These are phyloP conservation scores for Ictalurus punctatus DNA, from an alignment of 2,113 vertebrate genomes.

Conservation along the genomic window DNA sequence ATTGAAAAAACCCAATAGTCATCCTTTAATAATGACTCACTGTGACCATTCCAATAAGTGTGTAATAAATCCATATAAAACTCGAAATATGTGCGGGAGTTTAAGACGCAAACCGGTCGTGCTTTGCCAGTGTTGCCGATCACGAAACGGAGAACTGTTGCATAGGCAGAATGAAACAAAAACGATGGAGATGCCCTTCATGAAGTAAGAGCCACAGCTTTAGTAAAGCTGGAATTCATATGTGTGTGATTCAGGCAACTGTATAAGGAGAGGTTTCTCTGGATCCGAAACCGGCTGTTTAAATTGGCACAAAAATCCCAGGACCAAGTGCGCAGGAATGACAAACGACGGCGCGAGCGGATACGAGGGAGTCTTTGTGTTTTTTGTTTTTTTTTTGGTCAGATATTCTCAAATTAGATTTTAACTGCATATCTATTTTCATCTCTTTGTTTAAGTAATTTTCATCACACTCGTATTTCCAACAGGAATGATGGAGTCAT, in stretches of 20 bases:
- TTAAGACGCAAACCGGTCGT: not conserved
- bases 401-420: constrained; percentile 25
- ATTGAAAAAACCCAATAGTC: not conserved
- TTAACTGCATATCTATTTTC: constrained; percentile 26
- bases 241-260: not conserved
- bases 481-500: constrained; percentile 24
- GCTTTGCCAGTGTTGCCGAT: not conserved
- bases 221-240: not conserved
- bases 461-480: constrained; percentile 19
- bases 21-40: not conserved
- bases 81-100: not conserved
- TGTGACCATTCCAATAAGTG: not conserved
- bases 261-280: constrained; percentile 25
- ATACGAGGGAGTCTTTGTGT: not conserved
- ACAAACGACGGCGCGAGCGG: not conserved
- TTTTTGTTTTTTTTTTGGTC: not conserved
- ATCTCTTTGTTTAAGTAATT: constrained; percentile 9
- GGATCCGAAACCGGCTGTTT: not conserved
- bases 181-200: not conserved
- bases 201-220: not conserved
- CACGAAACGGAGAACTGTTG: not conserved
- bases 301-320: not conserved
- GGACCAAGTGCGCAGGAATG: not conserved
- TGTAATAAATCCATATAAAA: not conserved
- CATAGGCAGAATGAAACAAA: not conserved